A percentile compares a stretch with the other conserved stretches of the same genome.
These are phyloP conservation scores for Rhadinocentrus ornatus DNA, from an alignment of 2,797 vertebrate genomes.

Conservation along the genomic window DNA sequence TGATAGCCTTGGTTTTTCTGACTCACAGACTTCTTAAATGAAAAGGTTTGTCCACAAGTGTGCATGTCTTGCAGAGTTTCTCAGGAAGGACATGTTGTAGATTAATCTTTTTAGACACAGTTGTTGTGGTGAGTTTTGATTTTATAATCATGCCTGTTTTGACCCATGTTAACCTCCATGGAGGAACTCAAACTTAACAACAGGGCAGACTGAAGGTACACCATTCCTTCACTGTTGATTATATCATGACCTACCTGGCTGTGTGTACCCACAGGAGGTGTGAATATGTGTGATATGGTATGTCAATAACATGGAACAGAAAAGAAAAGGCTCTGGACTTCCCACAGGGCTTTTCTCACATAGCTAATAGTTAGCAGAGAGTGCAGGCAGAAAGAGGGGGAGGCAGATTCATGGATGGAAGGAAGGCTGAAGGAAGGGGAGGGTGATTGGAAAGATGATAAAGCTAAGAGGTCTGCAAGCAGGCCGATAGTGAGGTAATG, in stretches of 20 bases:
- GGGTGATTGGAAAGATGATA: conserved; percentile 41
- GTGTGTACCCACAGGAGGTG: conserved; percentile 13
- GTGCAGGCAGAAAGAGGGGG: conserved; percentile 13
- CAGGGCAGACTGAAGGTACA: conserved; percentile 28
- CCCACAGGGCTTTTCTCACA: conserved; percentile 42
- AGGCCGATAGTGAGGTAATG: conserved; percentile 41
- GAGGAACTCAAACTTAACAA: conserved; percentile 3
- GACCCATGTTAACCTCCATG: conserved; percentile 28
- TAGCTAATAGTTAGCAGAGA: conserved; percentile 19
- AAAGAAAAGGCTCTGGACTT: conserved; percentile 34
- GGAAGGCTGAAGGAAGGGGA: conserved; percentile 35
- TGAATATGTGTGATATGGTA: conserved; percentile 9
- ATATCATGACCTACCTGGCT: conserved; percentile 45
- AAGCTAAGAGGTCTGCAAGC: conserved; percentile 40
- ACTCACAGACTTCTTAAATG: conserved; percentile 18
- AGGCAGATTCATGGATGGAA: conserved; percentile 33
- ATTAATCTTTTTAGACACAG: conserved; percentile 29
- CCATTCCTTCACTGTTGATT: conserved; percentile 51
- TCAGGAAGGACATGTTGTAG: conserved; percentile 48
- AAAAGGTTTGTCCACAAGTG: conserved; percentile 3
- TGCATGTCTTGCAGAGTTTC: conserved; percentile 54
- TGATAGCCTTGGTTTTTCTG: conserved; percentile 16
- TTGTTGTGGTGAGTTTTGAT: conserved; percentile 59
- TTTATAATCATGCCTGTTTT: conserved; percentile 41
- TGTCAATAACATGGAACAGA: conserved; percentile 16